Evolutionary conservation across 2,113 vertebrate species (phyloP).

Genomic region (Sitta europaea): DNA sequence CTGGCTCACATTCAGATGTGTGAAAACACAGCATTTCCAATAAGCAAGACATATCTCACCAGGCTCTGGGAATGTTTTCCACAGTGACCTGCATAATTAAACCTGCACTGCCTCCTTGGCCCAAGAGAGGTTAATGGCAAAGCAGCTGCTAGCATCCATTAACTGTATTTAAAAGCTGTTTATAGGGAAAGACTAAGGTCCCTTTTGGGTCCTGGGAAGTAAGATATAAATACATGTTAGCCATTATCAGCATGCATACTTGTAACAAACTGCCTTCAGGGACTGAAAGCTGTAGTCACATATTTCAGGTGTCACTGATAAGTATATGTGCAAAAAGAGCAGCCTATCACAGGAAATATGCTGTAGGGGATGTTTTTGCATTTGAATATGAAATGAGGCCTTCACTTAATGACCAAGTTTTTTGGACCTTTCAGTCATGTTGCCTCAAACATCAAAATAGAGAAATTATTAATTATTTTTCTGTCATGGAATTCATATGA

Average conservation of each 20-base stretch:
- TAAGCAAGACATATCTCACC: rapidly evolving
- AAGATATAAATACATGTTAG: background rate
- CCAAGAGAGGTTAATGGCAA: background rate
- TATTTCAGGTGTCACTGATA: constrained; percentile 4
- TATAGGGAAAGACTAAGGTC: background rate
- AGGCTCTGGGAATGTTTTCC: background rate
- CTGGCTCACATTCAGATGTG: background rate
- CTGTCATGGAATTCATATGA: background rate
- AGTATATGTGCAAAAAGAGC: background rate
- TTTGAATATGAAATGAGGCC: background rate
- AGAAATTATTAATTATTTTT: background rate
- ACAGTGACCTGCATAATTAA: background rate
- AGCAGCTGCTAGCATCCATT: background rate
- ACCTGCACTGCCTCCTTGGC: constrained; percentile 4
- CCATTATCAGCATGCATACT: background rate
- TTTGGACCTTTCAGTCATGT: background rate
- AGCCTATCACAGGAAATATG: background rate
- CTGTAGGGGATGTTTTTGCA: background rate
- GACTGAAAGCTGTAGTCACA: background rate
- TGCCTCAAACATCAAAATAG: background rate
- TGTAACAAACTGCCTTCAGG: background rate
- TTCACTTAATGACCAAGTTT: background rate
- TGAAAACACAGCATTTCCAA: background rate
- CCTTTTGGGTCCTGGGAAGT: background rate
- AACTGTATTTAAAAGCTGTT: background rate